Evolutionary conservation across 2,888 invertebrate genomes (phyloP).

Genomic region (Synergus itoensis): DNA sequence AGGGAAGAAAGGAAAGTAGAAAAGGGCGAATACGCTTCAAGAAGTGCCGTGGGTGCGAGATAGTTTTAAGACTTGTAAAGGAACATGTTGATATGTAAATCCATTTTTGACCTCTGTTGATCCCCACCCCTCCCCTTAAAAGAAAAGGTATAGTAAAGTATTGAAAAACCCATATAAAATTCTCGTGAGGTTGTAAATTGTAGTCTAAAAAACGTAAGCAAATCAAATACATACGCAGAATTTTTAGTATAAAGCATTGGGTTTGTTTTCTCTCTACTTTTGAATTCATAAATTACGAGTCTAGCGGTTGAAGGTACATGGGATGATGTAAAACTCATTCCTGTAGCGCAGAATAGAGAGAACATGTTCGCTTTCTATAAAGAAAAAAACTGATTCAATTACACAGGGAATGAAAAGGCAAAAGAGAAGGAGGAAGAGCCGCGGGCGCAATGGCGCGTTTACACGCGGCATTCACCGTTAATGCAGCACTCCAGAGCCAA

Average conservation of each 20-base stretch:
- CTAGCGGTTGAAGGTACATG: background rate
- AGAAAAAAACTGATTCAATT: constrained; percentile 25
- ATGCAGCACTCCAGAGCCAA: constrained; percentile 9
- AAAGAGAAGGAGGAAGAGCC: constrained; percentile 10
- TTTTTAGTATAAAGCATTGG: background rate
- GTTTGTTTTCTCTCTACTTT: constrained; percentile 13
- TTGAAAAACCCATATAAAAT: background rate
- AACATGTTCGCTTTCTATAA: constrained; percentile 31
- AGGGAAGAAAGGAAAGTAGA: background rate
- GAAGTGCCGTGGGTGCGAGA: background rate
- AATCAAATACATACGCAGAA: background rate
- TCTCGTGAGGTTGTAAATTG: background rate
- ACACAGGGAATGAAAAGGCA: constrained; percentile 34
- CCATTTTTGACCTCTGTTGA: background rate
- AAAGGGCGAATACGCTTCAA: background rate
- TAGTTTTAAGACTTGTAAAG: background rate
- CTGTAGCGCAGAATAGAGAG: constrained; percentile 9
- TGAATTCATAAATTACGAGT: constrained; percentile 14
- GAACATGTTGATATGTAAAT: background rate
- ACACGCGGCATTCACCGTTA: constrained; percentile 21
- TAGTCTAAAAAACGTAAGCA: background rate
- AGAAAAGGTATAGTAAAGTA: background rate
- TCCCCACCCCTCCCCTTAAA: no score
- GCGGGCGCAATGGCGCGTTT: constrained; percentile 13
- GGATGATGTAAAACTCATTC: constrained; percentile 29